Evolutionary conservation across 2,113 vertebrate genomes (phyloP), one percentile per base, ranked within the genome.

Genomic region (Coregonus clupeaformis): DNA sequence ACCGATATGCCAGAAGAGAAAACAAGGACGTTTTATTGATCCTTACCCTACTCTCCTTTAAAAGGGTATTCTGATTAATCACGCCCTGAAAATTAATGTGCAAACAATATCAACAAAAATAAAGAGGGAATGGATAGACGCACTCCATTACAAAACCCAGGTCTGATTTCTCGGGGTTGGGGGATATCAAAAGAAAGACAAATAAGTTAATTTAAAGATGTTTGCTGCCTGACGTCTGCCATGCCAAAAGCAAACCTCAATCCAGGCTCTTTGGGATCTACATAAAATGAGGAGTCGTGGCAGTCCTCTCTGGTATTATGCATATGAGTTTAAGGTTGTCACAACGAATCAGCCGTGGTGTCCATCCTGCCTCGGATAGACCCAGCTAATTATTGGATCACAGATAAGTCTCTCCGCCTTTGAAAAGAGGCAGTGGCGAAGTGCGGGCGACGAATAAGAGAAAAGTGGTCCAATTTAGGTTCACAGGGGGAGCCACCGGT

Each of bases 261-360:
- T 92, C 88, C 89, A 85, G 20, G 90, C 90, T 91, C 90, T 87
- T 78, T 88, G 84, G 90, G 91, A 92, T 93, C 90, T 93, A 90
- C 92, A 93, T 94, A 92, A 91, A 93, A 91, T 93, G 91, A 89
- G 78, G 88, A 90, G 88, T 90, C 77, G 90, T 85, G 86, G 88
- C 90, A 89, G 84, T 92, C 90, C 89, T 60, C 57, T 22, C 57
- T 75, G 85, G 90, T 88, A 92, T 93, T 93, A 93, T 93, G 91
- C 88, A 93, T 93, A 92, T 91, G 90, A 92, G 88, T 75, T 91
- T 92, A 89, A 93, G 92, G 89, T 87, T 92, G 90, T 91, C 91
- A 93, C 87, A 85, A 86, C 87, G 86, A 91, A 93, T 93, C 92
- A 92, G 90, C 72, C 73, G 84, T 88, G 88, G 88, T 88, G 87